phyloP scores from a whole-genome alignment of 2,797 vertebrate genomes.

The Ataeniobius toweri region DNA sequence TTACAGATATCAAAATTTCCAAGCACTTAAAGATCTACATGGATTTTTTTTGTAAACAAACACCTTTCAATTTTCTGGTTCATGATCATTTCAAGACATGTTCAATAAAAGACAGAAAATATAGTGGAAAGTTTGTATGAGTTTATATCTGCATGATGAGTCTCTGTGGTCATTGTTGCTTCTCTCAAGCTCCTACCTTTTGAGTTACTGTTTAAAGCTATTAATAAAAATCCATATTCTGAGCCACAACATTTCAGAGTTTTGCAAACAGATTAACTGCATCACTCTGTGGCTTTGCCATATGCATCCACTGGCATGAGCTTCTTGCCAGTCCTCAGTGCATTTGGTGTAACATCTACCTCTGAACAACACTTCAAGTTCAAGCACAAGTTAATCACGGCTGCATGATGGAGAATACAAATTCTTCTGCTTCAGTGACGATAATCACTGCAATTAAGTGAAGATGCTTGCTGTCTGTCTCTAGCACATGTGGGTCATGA shows the following conservation, averaged over 20 bases:
- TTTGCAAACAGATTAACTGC: constrained; percentile 13
- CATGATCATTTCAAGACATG: background rate
- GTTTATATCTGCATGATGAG: constrained; percentile 39
- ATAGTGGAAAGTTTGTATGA: constrained; percentile 9
- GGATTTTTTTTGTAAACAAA: background rate
- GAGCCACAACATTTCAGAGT: background rate
- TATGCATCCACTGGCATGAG: constrained; percentile 17
- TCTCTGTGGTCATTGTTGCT: constrained; percentile 42
- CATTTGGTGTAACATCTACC: constrained; percentile 39
- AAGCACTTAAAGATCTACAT: background rate
- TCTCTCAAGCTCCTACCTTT: constrained; percentile 30
- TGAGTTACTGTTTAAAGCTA: constrained; percentile 14
- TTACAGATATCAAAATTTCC: background rate
- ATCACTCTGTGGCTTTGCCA: constrained; percentile 20
- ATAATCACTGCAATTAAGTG: constrained; percentile 62
- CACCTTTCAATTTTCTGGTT: background rate
- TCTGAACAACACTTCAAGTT: constrained; percentile 49
- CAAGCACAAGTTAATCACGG: constrained; percentile 50
- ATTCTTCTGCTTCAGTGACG: constrained; percentile 57
- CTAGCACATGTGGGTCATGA: constrained; percentile 71
- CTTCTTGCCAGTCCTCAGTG: background rate
- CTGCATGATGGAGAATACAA: constrained; percentile 61
- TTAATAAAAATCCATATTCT: constrained; percentile 11
- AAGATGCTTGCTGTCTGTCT: constrained; percentile 65
- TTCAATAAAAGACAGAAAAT: background rate